These are phyloP conservation scores for Pseudoatta argentina DNA, from an alignment of 1,140 invertebrate species.

Conservation along the genomic window DNA sequence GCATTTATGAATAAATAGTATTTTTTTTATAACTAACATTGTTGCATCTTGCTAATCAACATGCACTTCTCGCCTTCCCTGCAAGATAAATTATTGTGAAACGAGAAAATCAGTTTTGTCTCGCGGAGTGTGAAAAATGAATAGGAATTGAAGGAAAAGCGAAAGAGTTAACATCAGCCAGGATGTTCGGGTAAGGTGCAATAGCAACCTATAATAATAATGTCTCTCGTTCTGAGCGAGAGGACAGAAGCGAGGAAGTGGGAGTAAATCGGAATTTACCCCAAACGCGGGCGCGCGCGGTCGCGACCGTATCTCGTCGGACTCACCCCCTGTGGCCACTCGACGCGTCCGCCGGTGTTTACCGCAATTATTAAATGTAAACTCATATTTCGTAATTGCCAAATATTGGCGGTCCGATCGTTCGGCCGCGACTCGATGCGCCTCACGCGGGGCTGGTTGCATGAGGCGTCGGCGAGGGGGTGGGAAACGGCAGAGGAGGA, in stretches of 20 bases:
- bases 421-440: slow-evolving; percentile 73
- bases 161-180: not conserved
- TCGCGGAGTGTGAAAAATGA: not conserved
- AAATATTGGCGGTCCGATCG: slow-evolving; percentile 83
- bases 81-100: not conserved
- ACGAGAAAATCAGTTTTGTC: not conserved
- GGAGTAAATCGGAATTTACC: slow-evolving; percentile 76
- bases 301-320: slow-evolving; percentile 74
- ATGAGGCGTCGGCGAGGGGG: not conserved
- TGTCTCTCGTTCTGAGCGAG: not conserved
- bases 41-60: not conserved
- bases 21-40: too few species aligned
- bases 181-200: slow-evolving; percentile 35
- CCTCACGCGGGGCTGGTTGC: slow-evolving; percentile 72
- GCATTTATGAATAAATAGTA: not conserved
- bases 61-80: not conserved
- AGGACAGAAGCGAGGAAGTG: not conserved
- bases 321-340: slow-evolving; percentile 75
- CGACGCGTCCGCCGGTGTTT: slow-evolving; percentile 82
- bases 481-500: not conserved
- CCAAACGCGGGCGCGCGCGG: slow-evolving; percentile 63
- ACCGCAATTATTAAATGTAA: slow-evolving; percentile 86
- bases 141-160: not conserved
- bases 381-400: slow-evolving; percentile 85
- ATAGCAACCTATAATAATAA: slow-evolving; percentile 37